Evolutionary conservation across 2,888 invertebrate genomes (phyloP), one percentile per base, ranked within the genome.

Genomic region (Microdon myrmicae): DNA sequence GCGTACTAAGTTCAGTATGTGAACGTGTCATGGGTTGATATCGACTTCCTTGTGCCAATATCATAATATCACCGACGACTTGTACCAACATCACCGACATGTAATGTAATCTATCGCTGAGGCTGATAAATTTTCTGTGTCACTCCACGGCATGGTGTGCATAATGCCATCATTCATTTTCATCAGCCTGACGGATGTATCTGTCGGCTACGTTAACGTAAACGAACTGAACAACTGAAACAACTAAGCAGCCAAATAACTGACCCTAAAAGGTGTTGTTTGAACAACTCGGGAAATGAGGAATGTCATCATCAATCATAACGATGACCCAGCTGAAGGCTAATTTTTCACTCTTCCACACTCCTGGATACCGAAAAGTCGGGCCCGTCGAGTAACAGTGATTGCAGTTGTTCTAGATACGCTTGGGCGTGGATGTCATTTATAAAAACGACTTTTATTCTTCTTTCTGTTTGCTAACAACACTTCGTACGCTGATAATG

Each of bases 81-180:
- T n/a, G n/a, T n/a, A n/a, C n/a, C n/a, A n/a, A n/a, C n/a, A 34
- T 49, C 39, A 37, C 60, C 49, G 55, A 49, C 61, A 51, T 56
- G 56, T 51, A 61, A 56, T 51, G 39, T 61, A 45, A 51, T 56
- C 61, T 51, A 56, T 56, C 56, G 49, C 45, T 55, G 61, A 41
- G 49, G 49, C 55, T 55, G 55, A 55, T 54, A 54, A 54, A 60
- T 60, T 54, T 44, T 34, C 48, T 37, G 54, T 55, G 60, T 55
- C 60, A 55, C 45, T 49, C 49, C 22, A 49, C 32, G 41, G 39
- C 37, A 51, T 56, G 48, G 49, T 55, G 61, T 61, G 61, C 61
- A 56, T 61, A 61, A 61, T 61, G 55, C 49, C 61, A 49, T 56
- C 61, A 61, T 61, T 61, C 56, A 61, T 61, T 61, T 56, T 56